Base-by-base conservation (phyloP, 2,888 invertebrate species). In the Cerastoderma edule region DNA sequence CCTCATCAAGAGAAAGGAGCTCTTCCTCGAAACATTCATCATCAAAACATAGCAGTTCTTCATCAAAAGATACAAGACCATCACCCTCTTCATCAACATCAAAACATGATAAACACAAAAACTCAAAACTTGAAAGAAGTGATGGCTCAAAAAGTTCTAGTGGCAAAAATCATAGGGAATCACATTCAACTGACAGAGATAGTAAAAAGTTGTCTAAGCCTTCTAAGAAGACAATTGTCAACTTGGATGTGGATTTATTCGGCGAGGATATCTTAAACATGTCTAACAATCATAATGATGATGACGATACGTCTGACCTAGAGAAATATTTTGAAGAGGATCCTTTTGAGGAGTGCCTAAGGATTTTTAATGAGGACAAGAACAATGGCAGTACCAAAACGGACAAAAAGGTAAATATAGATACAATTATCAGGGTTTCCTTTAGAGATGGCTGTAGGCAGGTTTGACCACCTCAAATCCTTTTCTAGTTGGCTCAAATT, bases 271-370 rank as follows among this genome's bases (percentile, higher is more conserved):
- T 48, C 60, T 50, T 56, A 10, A 56, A 60, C 27, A 53, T 39
- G 24, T 63, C 67, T 56, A 75, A 64, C 30, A 56, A 27, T 4
- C 19, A 28, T 28, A 30, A 56, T 24, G 35, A 39, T 10, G 80
- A 74, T 27, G 70, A 76, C 39, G 72, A 79, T 16, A 57, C 82
- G 28, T 69, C 81, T 8, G 85, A 84, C 46, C n/a, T 82, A 22
- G 83, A 83, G 16, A 83, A 81, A 60, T 85, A 87, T 50, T 80
- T 85, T 66, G 81, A 82, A 46, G 92, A 95, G 80, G 95, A 95
- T 83, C 95, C 96, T 75, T 95, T 96, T 88, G 95, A 96, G 86
- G 96, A 97, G 93, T 97, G 97, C 92, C 95, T 96, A 89, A 95
- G 95, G 93, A 97, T 97, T 87, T 97, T 97, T 93, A 96, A 96